Evolutionary conservation across 2,113 vertebrate species (phyloP).

Genomic region (Pseudolaguvia tuberculata): DNA sequence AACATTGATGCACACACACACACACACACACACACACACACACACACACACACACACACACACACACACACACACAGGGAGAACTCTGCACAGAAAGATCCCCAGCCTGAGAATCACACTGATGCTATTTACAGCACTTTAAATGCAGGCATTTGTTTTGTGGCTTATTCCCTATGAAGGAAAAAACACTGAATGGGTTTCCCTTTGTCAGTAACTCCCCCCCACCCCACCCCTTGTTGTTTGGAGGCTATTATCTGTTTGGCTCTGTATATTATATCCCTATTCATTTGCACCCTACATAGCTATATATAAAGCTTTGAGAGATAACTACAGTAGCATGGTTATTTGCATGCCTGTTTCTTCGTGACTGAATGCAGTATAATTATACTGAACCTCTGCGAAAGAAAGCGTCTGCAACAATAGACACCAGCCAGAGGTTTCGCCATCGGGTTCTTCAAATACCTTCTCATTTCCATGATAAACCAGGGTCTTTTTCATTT

Average conservation of each 20-base stretch:
- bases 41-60: no score
- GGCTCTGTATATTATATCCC: background rate
- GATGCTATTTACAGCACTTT: no score
- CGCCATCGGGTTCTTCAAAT: slow-evolving; percentile 37
- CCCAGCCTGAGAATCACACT: no score
- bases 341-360: slow-evolving; percentile 17
- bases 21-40: no score
- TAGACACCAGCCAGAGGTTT: slow-evolving; percentile 17
- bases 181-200: background rate
- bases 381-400: slow-evolving; percentile 10
- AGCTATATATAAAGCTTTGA: slow-evolving; percentile 14
- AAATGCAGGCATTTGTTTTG: background rate
- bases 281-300: background rate
- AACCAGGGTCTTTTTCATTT: slow-evolving; percentile 47
- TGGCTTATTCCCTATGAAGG: background rate
- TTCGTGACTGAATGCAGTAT: background rate
- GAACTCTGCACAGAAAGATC: no score
- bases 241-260: background rate
- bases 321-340: slow-evolving; percentile 28
- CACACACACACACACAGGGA: no score
- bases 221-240: no score
- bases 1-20: no score
- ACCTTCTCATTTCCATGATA: slow-evolving; percentile 46
- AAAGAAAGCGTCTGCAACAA: slow-evolving; percentile 11
- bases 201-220: background rate